Evolutionary conservation across 1,140 invertebrate genomes (phyloP).

Genomic region (Bemisia tabaci): DNA sequence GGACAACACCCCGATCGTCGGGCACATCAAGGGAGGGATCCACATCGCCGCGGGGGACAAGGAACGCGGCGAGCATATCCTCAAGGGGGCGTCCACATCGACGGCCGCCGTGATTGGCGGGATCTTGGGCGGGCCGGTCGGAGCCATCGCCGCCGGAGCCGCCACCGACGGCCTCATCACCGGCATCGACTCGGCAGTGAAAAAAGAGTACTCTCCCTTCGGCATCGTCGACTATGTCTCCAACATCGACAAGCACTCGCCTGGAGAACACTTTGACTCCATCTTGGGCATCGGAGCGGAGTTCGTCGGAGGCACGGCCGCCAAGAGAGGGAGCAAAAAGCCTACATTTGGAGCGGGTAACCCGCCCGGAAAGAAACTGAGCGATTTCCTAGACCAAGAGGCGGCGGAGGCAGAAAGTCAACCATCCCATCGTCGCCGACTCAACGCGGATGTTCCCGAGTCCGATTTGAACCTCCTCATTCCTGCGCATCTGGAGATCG

Average conservation of each 20-base stretch:
- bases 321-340: background rate
- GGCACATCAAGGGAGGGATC: conserved; percentile 10
- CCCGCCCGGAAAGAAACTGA: background rate
- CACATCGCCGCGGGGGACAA: conserved; percentile 7
- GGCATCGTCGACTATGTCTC: conserved; percentile 6
- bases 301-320: background rate
- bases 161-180: conserved; percentile 7
- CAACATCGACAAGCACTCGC: conserved; percentile 2
- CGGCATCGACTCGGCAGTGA: background rate
- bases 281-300: conserved; percentile 2
- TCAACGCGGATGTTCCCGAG: background rate
- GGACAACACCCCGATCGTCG: conserved; percentile 6
- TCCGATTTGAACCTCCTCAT: background rate
- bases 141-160: conserved; percentile 2
- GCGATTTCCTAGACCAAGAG: background rate
- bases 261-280: conserved; percentile 7
- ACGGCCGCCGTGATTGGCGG: conserved; percentile 7
- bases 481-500: conserved; percentile 4
- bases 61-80: conserved; percentile 2
- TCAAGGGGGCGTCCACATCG: conserved; percentile 6
- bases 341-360: background rate
- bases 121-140: conserved; percentile 5
- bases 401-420: background rate
- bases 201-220: conserved; percentile 4
- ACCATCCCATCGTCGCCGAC: background rate